phyloP scores from a whole-genome alignment of 2,797 vertebrate genomes.

The Thalassophryne amazonica region DNA sequence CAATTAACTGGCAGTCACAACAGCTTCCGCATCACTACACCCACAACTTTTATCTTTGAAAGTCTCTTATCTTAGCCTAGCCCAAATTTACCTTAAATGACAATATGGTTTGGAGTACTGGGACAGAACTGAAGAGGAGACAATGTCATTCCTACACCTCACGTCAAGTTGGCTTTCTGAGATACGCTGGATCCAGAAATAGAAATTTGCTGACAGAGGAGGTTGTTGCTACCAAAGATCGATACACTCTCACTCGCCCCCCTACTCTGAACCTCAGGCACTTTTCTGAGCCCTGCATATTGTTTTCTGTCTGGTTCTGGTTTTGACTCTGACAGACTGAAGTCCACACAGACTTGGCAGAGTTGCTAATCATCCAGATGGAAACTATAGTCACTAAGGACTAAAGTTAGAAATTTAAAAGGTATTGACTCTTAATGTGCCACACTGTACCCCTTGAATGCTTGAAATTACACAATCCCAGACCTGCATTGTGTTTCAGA shows the following conservation, averaged over 20 bases:
- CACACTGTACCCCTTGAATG: too few species aligned
- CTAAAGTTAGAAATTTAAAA: too few species aligned
- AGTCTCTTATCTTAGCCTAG: too few species aligned
- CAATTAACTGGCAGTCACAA: conserved; percentile 53
- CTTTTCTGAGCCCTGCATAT: conserved; percentile 63
- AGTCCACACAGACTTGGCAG: conserved; percentile 4
- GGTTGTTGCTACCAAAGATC: conserved; percentile 74
- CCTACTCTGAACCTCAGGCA: conserved; percentile 39
- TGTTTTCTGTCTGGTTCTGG: conserved; percentile 45
- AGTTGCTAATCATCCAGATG: conserved; percentile 7
- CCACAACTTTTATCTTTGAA: conserved; percentile 22
- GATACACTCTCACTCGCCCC: conserved; percentile 52
- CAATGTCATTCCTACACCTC: conserved; percentile 62
- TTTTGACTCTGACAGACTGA: conserved; percentile 23
- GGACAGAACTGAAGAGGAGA: conserved; percentile 41
- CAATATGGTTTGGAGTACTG: conserved; percentile 26
- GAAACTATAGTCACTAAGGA: background rate
- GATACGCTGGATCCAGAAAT: conserved; percentile 68
- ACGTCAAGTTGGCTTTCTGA: conserved; percentile 64
- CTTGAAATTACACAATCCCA: too few species aligned
- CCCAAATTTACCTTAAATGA: conserved; percentile 54
- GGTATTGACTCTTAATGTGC: too few species aligned
- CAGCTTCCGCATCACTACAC: conserved; percentile 42
- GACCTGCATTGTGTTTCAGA: too few species aligned
- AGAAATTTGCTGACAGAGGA: conserved; percentile 78